Evolutionary conservation across 2,888 invertebrate species (phyloP).

Genomic region (Cosmia trapezina): DNA sequence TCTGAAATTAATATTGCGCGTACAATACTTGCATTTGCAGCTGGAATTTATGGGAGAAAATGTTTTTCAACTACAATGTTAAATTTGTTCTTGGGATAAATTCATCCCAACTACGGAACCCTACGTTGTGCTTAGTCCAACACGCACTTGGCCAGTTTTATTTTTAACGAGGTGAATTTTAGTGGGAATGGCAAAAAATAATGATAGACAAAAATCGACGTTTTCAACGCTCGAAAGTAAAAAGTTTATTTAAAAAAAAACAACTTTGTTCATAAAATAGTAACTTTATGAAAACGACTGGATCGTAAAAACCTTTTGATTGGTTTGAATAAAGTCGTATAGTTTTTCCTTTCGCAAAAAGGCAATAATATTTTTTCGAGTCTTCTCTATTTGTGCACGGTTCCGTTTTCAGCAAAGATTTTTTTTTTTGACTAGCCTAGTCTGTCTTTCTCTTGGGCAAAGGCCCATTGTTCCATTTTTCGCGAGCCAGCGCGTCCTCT

Average conservation of each 20-base stretch:
- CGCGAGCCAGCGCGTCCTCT: no score
- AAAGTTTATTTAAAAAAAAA: constrained; percentile 56
- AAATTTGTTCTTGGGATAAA: no score
- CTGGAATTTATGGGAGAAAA: no score
- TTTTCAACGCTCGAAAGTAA: constrained; percentile 43
- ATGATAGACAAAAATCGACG: constrained; percentile 45
- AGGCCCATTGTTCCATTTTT: no score
- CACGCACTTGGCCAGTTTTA: no score
- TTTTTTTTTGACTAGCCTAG: no score
- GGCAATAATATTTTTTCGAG: constrained; percentile 1
- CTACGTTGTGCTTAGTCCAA: no score
- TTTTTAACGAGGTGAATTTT: constrained; percentile 58
- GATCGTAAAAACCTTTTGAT: constrained; percentile 49
- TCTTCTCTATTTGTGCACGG: not conserved
- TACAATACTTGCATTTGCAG: no score
- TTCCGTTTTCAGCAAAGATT: constrained; percentile 12
- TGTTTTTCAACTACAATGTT: no score
- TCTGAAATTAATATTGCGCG: no score
- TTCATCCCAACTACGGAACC: no score
- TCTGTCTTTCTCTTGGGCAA: no score
- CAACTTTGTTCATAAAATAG: constrained; percentile 52
- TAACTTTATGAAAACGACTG: constrained; percentile 36
- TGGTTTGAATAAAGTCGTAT: constrained; percentile 23
- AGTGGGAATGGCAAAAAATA: constrained; percentile 48
- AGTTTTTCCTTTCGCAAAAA: not conserved